Evolutionary conservation across 2,113 vertebrate genomes (phyloP).

Genomic region (Hemichromis elongatus): DNA sequence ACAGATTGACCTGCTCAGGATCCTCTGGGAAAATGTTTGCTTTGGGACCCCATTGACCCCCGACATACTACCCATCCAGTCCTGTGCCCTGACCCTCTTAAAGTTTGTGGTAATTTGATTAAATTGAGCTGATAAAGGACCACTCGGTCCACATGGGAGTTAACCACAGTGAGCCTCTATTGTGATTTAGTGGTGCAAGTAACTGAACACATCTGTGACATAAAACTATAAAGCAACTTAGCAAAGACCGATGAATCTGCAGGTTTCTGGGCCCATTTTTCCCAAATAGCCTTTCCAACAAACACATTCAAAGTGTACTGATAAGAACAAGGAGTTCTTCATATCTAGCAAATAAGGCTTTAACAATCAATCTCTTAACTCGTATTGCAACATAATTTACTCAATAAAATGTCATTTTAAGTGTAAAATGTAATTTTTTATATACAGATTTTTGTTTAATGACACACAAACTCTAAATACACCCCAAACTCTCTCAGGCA

Average conservation of each 20-base stretch:
- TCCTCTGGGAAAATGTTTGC: not conserved
- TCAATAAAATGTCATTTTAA: not conserved
- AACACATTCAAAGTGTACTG: not conserved
- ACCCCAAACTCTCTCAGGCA: not conserved
- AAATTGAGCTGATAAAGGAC: not conserved
- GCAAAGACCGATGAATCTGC: not conserved
- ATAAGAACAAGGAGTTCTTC: not conserved
- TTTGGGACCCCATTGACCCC: not conserved
- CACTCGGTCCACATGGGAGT: not conserved
- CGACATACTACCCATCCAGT: not conserved
- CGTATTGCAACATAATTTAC: not conserved
- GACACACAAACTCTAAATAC: not conserved
- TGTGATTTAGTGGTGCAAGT: not conserved
- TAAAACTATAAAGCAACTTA: not conserved
- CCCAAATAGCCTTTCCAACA: no score
- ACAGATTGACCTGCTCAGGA: not conserved
- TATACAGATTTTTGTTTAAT: not conserved
- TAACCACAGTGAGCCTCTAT: not conserved
- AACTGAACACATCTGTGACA: not conserved
- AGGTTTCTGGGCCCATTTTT: not conserved
- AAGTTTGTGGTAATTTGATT: not conserved
- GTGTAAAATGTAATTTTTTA: not conserved
- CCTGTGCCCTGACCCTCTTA: not conserved
- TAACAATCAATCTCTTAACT: not conserved
- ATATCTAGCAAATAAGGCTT: not conserved